Base-by-base conservation (phyloP, 92 coral and sea anemone genomes). In the Heteractis magnifica region DNA sequence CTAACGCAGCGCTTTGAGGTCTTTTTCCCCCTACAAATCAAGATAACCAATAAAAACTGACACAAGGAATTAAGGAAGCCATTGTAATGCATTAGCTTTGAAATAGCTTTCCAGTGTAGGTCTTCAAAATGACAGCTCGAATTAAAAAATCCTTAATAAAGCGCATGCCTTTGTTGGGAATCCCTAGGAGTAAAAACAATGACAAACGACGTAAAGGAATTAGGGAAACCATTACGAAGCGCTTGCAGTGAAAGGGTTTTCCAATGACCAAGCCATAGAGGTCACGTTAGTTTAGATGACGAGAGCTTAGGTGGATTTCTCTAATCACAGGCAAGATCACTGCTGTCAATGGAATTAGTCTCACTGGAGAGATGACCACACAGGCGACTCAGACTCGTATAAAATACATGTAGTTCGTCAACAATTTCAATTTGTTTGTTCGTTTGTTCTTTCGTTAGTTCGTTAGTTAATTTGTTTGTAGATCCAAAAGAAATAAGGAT, bases 201-300 rank as follows among this genome's bases (percentile, higher is more conserved):
- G 11, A 1, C 23, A 70, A 70, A 9, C 58, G 58, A 26, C 73
- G 73, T 68, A 68, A n/a, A 9, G 73, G 73, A 68, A 20, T 76
- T 76, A 76, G 60, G 79, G 79, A 76, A 76, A 64, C 79, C 79
- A 76, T 49, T 76, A 50, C 16, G 65, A 76, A 20, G 79, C 48
- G 44, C 84, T 48, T n/a, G 59, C 84, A 68, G 51, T 70, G 60
- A 68, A 81, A 81, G 52, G 84, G 76, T 19, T 81, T 65, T 58
- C 84, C 68, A 68, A 68, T 70, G 77, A 53, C 51, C 52, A 81
- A 68, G 49, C 50, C 13, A 74, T 68, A 81, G 73, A 68, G 65
- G 65, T 51, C 50, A 62, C 75, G 23, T 23, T 15, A 19, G 64
- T 76, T 76, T 64, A 76, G 44, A 76, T 68, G 55, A 81, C 64